These are phyloP conservation scores for Carduelis carduelis DNA, from an alignment of 2,797 vertebrate species.

Conservation along the genomic window DNA sequence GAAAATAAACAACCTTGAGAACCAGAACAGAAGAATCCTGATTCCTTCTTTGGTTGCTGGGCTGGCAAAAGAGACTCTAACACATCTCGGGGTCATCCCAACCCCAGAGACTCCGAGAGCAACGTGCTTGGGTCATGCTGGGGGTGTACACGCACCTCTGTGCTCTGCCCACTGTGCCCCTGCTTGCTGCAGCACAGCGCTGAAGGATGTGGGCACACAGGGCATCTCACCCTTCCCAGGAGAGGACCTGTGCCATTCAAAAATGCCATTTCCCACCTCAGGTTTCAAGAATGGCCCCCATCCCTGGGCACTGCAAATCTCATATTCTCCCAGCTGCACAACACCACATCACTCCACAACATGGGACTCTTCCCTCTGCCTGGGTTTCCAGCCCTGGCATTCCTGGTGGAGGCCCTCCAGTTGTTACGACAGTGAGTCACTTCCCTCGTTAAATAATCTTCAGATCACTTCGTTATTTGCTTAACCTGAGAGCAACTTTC, in stretches of 20 bases:
- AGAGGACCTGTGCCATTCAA: fast-evolving
- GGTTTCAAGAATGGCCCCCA: background rate
- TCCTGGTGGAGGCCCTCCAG: background rate
- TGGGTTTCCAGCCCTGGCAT: background rate
- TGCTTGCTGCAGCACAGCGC: background rate
- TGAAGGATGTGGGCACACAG: fast-evolving
- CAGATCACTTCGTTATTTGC: background rate
- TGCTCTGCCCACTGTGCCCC: background rate
- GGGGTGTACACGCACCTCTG: fast-evolving
- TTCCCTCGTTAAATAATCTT: constrained; percentile 13
- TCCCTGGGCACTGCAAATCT: background rate
- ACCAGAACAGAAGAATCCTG: no score
- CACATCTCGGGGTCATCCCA: no score
- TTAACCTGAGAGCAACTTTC: constrained; percentile 20
- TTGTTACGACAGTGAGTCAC: background rate
- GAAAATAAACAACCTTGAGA: no score
- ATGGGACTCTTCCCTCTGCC: fast-evolving
- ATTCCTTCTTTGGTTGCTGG: no score
- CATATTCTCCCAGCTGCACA: fast-evolving
- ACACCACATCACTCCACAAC: fast-evolving
- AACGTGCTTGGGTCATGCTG: fast-evolving
- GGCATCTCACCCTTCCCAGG: background rate
- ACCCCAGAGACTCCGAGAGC: no score
- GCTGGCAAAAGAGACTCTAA: no score
- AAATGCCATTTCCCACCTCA: background rate